Conservation (phyloP, 2,888 invertebrate species). For the Scotopteryx bipunctaria region DNA sequence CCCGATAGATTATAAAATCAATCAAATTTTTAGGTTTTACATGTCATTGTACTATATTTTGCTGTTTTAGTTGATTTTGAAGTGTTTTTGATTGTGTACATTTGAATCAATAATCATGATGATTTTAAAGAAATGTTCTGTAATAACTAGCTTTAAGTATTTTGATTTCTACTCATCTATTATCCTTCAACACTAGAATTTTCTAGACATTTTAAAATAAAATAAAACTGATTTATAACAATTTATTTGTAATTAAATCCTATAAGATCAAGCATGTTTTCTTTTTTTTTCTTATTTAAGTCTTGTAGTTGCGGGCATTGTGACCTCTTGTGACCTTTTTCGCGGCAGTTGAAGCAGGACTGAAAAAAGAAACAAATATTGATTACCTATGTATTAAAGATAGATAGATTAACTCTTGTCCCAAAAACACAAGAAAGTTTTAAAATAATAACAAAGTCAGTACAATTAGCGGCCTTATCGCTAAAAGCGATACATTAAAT, state of each 20-base stretch:
- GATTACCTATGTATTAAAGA: not conserved
- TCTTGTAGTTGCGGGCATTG: conserved; percentile 74
- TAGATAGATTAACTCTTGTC: too few relatives aligned
- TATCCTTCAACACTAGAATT: conserved; percentile 37
- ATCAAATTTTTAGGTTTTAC: too few relatives aligned
- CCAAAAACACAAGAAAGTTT: too few relatives aligned
- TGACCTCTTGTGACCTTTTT: conserved; percentile 81
- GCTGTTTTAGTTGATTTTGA: not conserved
- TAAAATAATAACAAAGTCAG: too few relatives aligned
- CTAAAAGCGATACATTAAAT: too few relatives aligned
- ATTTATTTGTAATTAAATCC: conserved; percentile 53
- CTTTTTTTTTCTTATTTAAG: conserved; percentile 58
- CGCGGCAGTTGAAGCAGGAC: conserved; percentile 83
- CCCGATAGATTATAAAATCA: conserved; percentile 22
- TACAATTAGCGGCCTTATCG: too few relatives aligned
- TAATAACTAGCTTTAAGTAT: not conserved
- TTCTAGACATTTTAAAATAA: conserved; percentile 1
- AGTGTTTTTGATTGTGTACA: conserved; percentile 14
- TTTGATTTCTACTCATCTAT: not conserved
- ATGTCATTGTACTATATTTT: too few relatives aligned
- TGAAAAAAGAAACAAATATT: conserved; percentile 51
- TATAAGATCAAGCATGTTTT: conserved; percentile 53
- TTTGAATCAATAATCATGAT: conserved; percentile 43
- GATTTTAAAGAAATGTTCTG: conserved; percentile 34
- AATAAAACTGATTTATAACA: conserved; percentile 37